Evolutionary conservation across 2,797 vertebrate genomes (phyloP), one percentile per base, ranked within the genome.

Genomic region (Danio aesculapii): DNA sequence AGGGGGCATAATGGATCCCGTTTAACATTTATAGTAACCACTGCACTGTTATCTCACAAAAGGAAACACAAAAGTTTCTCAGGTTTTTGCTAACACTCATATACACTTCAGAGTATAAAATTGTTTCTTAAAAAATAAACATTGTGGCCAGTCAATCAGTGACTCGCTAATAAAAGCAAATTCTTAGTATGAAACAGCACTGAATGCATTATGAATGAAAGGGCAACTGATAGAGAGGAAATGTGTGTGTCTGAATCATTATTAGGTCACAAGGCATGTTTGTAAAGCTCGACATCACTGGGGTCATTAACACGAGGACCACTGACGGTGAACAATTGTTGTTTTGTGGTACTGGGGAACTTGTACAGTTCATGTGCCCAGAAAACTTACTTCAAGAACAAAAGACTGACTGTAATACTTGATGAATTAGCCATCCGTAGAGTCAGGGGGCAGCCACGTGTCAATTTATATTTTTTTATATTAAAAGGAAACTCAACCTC

Each of bases 241-340:
- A 74, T 67, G 30, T 12, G 58, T 43, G 53, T 17, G 50, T 67
- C 47, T 21, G 64, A 68, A 30, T 50, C 19, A 77, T 74, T 77
- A 81, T 66, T 61, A 75, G 79, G 64, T 79, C 82, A 77, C 58
- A 67, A 79, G 55, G 79, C 81, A 83, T 76, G 81, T 83, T 86
- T 83, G 57, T 19, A 81, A 73, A 81, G 67, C 77, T 76, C 75
- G 74, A 47, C 55, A 80, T 79, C 53, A 74, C 17, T 67, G 72
- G 43, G 17, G 79, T 43, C 57, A 79, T 81, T 79, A 81, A 66
- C 72, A 57, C 30, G 46, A 62, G 66, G 59, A 53, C 73, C 75
- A 77, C 59, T 49, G 8, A 30, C 62, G 47, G 17, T 17, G 77
- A 83, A 89, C 85, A 86, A 88, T 21, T 70, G 61, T 70, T 72